phyloP scores from a whole-genome alignment of 1,140 invertebrate species.

The Diorhabda sublineata region DNA sequence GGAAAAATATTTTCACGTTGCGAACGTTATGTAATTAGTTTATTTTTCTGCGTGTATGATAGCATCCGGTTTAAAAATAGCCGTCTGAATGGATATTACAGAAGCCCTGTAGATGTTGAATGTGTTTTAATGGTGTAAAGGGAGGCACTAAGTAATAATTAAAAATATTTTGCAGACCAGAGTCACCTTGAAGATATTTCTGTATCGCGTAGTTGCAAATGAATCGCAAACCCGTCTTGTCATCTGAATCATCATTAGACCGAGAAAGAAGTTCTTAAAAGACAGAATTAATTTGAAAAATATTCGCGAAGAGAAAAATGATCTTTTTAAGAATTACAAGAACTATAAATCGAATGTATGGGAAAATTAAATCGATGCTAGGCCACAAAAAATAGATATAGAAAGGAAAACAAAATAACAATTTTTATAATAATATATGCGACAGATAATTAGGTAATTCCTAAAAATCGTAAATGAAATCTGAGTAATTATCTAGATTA shows the following conservation, averaged over 20 bases:
- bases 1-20: background rate
- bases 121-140: conserved; percentile 2
- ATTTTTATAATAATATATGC: too few species aligned
- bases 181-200: conserved; percentile 2
- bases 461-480: too few species aligned
- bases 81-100: background rate
- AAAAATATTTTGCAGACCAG: conserved; percentile 2
- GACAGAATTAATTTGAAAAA: too few species aligned
- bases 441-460: too few species aligned
- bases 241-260: background rate
- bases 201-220: background rate
- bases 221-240: background rate
- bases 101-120: conserved; percentile 2
- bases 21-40: background rate
- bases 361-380: too few species aligned
- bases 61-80: background rate
- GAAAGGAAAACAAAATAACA: too few species aligned
- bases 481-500: too few species aligned
- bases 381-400: too few species aligned
- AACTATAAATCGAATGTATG: too few species aligned
- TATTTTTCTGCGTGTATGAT: background rate
- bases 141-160: conserved; percentile 2
- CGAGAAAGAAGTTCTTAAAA: background rate
- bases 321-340: too few species aligned
- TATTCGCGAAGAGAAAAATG: too few species aligned